Conservation (phyloP, 2,797 vertebrate genomes). For the Australoheros facetus region DNA sequence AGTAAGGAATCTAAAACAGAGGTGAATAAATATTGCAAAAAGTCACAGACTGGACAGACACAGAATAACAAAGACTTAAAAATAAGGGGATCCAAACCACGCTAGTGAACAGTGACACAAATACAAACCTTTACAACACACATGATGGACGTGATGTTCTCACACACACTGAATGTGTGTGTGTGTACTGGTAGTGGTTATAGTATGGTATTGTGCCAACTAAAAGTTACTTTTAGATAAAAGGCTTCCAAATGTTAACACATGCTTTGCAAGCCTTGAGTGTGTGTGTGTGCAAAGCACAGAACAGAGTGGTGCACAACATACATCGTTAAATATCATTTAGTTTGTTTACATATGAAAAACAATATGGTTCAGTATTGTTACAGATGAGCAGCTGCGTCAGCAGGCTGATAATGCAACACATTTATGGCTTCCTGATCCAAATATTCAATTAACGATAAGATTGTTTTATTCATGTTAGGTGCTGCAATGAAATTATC, state of each 20-base stretch:
- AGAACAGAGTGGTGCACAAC: neutral
- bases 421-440: neutral
- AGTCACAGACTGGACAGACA: neutral
- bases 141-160: neutral
- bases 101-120: neutral
- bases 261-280: neutral
- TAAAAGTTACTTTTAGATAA: neutral
- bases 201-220: neutral
- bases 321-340: neutral
- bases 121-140: neutral
- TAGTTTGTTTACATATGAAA: neutral
- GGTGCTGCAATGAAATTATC: neutral
- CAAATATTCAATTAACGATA: no score
- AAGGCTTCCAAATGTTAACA: neutral
- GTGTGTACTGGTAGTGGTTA: neutral
- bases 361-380: neutral
- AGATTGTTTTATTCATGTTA: neutral
- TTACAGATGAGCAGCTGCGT: neutral
- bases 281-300: neutral
- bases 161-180: neutral
- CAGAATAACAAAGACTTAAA: no score
- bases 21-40: neutral
- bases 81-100: neutral
- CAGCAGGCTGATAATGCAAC: neutral
- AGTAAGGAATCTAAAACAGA: neutral